Base-by-base conservation (phyloP, 1,140 invertebrate species). In the Drosophila seguyi region DNA sequence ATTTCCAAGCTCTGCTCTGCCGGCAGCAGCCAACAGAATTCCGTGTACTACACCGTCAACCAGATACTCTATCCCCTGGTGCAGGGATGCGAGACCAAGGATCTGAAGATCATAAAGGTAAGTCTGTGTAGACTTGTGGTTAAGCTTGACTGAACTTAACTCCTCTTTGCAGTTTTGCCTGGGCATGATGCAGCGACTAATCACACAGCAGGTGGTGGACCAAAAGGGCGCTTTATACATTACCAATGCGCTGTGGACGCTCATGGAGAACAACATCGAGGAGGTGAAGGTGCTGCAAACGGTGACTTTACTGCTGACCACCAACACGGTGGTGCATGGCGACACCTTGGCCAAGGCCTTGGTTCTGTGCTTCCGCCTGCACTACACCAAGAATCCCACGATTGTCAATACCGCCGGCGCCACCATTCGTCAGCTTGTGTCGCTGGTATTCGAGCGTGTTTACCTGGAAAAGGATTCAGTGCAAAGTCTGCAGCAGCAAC, bases 211-310 rank as follows among this genome's bases (percentile, higher is more conserved):
- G 92, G 95, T 96, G 29, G 95, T 98, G 48, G 97, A 98, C 93
- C 96, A 97, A 69, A 97, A 97, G 93, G 98, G 97, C 61, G 98
- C 98, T 0, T 94, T 97, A 41, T 97, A 97, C 90, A 97, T 99
- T 25, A 98, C 99, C 4, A 97, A 98, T 91, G 97, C 98, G 67
- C 93, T 99, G 38, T 99, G 98, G 96, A 95, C 96, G 79, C 93
- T 99, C 11, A 99, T 99, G 95, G 98, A 99, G 93, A 94, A 95
- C 34, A 96, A 97, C 6, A 96, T 97, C 34, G 97, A 99, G 93
- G 99, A 99, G 94, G 95, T 99, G 14, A 99, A 99, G 94, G 95
- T 99, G 59, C 94, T 99, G 52, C 99, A 99, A 93, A 99, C 98
- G 27, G 97, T 99, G 13, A 98, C 98, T 11, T 93, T 99, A 16